A percentile compares a stretch with the other conserved stretches of the same genome.
These are phyloP conservation scores for Ochotona princeps DNA, from an alignment of 2,113 vertebrate species.

Conservation along the genomic window DNA sequence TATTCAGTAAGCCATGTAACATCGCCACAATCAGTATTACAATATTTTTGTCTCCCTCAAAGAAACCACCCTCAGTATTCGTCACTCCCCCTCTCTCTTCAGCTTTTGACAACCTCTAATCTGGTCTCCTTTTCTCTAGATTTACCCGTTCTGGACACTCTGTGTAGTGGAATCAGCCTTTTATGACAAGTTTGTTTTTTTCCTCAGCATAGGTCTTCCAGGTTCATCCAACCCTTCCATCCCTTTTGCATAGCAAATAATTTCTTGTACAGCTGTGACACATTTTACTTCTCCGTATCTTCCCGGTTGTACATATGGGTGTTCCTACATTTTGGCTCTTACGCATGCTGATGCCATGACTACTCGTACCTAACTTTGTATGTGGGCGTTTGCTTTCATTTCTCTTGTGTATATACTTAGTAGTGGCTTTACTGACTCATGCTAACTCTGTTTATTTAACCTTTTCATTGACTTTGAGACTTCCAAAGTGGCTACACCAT, in stretches of 20 bases:
- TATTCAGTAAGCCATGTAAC: background rate
- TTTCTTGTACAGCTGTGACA: background rate
- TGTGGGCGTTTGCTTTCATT: background rate
- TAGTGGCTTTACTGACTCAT: background rate
- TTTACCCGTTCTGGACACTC: background rate
- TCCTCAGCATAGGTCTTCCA: background rate
- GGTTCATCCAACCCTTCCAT: background rate
- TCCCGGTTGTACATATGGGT: fast-evolving
- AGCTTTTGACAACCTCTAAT: background rate
- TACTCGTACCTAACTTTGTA: background rate
- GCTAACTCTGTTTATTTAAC: background rate
- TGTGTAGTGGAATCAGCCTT: background rate
- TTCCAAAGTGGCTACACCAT: background rate
- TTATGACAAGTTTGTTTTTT: background rate
- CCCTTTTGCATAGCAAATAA: background rate
- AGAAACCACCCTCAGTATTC: background rate
- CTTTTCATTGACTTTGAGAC: background rate
- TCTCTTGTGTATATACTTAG: background rate
- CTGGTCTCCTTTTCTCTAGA: background rate
- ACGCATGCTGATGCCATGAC: background rate
- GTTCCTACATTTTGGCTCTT: background rate
- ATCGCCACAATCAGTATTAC: background rate
- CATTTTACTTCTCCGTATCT: background rate
- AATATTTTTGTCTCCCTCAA: background rate
- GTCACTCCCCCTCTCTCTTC: background rate